Conservation (phyloP, 2,888 invertebrate genomes). For the Trisateles emortualis region DNA sequence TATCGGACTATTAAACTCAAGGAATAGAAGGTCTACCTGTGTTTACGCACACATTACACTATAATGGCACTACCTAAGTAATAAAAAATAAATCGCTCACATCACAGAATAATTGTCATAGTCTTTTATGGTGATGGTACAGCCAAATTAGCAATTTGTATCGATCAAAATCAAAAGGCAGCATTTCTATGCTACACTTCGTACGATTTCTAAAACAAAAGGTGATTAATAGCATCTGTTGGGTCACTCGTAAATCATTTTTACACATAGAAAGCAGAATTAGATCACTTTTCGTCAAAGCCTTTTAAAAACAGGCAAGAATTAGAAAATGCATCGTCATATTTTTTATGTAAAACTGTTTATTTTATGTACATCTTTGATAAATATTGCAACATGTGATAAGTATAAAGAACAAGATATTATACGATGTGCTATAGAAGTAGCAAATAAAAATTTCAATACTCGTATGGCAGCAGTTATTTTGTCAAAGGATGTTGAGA, state of each 20-base stretch:
- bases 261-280: neutral
- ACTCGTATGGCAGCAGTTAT: conserved; percentile 57
- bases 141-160: conserved; percentile 35
- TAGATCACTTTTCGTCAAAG: conserved; percentile 9
- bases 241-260: conserved; percentile 6
- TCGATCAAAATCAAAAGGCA: conserved; percentile 49
- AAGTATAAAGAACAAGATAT: conserved; percentile 40
- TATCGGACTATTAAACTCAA: too few species aligned
- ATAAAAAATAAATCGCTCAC: too few species aligned
- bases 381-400: conserved; percentile 28
- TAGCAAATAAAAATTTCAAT: conserved; percentile 67
- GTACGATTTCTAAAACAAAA: conserved; percentile 51
- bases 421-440: conserved; percentile 55
- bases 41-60: too few species aligned
- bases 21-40: too few species aligned
- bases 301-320: neutral
- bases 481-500: conserved; percentile 59
- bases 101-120: too few species aligned
- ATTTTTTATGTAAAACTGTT: conserved; percentile 13
- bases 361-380: conserved; percentile 17
- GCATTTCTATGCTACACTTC: conserved; percentile 33
- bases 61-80: too few species aligned
- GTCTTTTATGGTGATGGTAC: too few species aligned
- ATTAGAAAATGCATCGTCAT: conserved; percentile 12
- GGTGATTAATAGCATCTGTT: conserved; percentile 56